These are phyloP conservation scores for Caenorhabditis macrosperma DNA, from an alignment of 2,888 invertebrate species.

Conservation along the genomic window DNA sequence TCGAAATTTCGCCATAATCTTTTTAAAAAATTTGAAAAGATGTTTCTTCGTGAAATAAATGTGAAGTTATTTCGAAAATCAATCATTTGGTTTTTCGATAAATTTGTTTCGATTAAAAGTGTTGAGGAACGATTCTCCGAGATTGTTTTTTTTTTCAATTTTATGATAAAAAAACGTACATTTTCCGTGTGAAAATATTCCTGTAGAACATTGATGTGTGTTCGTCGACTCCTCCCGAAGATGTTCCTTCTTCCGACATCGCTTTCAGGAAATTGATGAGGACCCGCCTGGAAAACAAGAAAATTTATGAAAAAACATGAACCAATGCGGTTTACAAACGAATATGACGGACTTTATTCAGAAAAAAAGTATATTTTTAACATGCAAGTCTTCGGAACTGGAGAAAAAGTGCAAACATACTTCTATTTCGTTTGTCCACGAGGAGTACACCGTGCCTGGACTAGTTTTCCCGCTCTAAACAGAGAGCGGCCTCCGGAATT, in stretches of 20 bases:
- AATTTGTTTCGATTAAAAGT: no score
- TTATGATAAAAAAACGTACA: background rate
- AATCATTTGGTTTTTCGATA: no score
- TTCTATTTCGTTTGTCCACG: background rate
- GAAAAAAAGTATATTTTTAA: no score
- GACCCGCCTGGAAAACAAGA: constrained; percentile 7
- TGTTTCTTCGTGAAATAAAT: no score
- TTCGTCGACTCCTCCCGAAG: background rate
- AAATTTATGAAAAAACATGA: background rate
- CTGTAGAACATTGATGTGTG: background rate
- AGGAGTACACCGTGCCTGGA: background rate
- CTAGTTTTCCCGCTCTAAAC: background rate
- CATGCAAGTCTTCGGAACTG: background rate
- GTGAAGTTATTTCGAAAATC: no score
- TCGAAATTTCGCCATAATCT: constrained; percentile 1
- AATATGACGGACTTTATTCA: no score
- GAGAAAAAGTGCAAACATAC: background rate
- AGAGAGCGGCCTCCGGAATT: no score
- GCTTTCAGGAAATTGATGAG: background rate
- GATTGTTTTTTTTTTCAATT: no score
- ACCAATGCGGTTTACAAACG: no score
- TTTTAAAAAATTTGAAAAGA: no score
- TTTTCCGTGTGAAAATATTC: background rate
- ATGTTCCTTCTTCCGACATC: constrained; percentile 2
- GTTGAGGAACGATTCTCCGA: no score